Evolutionary conservation across 64 coral and sea anemone genomes (phyloP), one percentile per base, ranked within the genome.

Genomic region (Stylophora pistillata): DNA sequence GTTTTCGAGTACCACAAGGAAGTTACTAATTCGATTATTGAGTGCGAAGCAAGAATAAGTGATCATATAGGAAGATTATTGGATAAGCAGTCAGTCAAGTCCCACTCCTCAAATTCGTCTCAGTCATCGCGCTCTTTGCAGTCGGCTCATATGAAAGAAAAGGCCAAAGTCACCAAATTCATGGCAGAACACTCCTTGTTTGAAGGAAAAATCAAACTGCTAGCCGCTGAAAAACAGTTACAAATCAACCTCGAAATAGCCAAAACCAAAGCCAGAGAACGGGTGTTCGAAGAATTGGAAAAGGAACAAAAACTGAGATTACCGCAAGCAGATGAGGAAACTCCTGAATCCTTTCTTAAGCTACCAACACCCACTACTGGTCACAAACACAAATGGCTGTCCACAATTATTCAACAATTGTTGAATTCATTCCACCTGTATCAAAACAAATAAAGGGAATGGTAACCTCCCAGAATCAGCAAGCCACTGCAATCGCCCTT

Each of bases 201-300:
- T 1, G 47, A 41, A 6, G 31, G 55, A 76, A 76, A 54, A 76
- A n/a, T 76, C 41, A 55, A 53, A 77, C 74, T 77, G 0, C 54
- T 57, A 78, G 76, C n/a, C n/a, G 54, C 54, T 58, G 55, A 78
- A 78, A 14, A 58, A 78, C 54, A 78, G 29, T 78, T 78, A 14
- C 54, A 78, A 78, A 57, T 78, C 54, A 55, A 78, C 30, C 76
- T 56, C 15, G 23, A 78, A 58, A 78, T 58, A 57, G 76, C 74
- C 34, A 76, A 78, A 2, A 27, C 53, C 54, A 57, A 78, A 76
- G 74, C 74, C 34, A 76, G 25, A 55, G 21, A 78, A 78, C 18
- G 29, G 13, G 74, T 41, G 1, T 76, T 76, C 16, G 15, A 53
- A 21, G 74, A 76, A 76, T 31, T 76, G 34, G 74, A 76, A 76